Evolutionary conservation across 2,113 vertebrate genomes (phyloP).

Genomic region (Lycaon pictus): DNA sequence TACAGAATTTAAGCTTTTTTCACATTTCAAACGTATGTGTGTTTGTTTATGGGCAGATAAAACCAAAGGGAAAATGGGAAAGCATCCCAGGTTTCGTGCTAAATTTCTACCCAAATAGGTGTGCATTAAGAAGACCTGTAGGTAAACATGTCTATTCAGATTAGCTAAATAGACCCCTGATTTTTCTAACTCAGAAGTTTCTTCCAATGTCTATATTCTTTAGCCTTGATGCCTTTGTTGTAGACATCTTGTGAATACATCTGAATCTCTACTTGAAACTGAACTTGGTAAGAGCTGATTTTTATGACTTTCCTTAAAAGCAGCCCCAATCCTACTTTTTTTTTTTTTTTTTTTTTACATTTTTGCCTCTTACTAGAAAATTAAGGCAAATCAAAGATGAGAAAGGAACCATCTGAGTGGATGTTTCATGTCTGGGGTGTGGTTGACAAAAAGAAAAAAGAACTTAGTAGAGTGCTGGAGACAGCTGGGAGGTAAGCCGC

Average conservation of each 20-base stretch:
- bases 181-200: not conserved
- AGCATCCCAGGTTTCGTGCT: conserved; percentile 67
- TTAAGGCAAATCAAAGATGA: not conserved
- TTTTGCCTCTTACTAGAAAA: conserved; percentile 11
- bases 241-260: not conserved
- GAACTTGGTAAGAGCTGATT: not conserved
- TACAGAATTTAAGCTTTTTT: conserved; percentile 54
- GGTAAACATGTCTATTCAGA: not conserved
- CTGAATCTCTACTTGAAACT: conserved; percentile 27
- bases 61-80: conserved; percentile 72
- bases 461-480: not conserved
- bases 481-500: not conserved
- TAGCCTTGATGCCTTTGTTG: not conserved
- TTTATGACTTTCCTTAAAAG: conserved; percentile 21
- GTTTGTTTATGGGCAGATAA: conserved; percentile 75
- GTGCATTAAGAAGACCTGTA: not conserved
- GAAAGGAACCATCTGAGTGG: not conserved
- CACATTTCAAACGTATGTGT: conserved; percentile 71
- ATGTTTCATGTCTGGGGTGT: not conserved
- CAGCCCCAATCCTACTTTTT: not conserved
- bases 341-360: not conserved
- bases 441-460: not conserved
- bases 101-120: conserved; percentile 60
- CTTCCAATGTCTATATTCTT: not conserved
- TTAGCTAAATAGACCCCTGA: not conserved